Percentiles rank a stretch among this genome's conserved stretches.
phyloP scores from a whole-genome alignment of 2,888 invertebrate species.

The Drosophila monieri region DNA sequence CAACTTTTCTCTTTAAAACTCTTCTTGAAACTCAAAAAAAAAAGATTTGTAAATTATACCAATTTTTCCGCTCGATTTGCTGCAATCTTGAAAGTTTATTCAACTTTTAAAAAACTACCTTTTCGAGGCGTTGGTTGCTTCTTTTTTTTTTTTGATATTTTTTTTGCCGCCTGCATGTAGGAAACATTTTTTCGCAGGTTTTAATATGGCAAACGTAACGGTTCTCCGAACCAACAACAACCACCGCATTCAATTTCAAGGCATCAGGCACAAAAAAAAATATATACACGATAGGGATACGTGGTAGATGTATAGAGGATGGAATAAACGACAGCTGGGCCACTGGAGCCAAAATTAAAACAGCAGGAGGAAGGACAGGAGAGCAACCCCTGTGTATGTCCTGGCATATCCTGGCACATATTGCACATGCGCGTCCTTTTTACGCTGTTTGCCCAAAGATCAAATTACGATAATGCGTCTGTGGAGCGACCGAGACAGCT shows the following conservation, averaged over 20 bases:
- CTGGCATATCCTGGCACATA: conserved; percentile 49
- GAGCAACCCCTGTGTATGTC: conserved; percentile 62
- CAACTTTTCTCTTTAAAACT: background rate
- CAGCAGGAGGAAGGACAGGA: conserved; percentile 22
- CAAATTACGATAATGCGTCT: conserved; percentile 65
- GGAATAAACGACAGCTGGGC: conserved; percentile 44
- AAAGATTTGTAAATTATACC: conserved; percentile 3
- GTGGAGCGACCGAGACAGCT: conserved; percentile 3
- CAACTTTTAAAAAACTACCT: conserved; percentile 20
- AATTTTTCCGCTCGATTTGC: conserved; percentile 26
- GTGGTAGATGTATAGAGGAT: background rate
- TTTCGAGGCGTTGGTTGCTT: conserved; percentile 3
- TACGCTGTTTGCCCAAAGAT: conserved; percentile 65
- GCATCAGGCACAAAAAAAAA: conserved; percentile 18
- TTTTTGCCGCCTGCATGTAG: conserved; percentile 9
- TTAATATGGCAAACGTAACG: conserved; percentile 42
- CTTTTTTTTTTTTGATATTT: background rate
- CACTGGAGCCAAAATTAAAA: conserved; percentile 28
- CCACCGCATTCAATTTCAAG: conserved; percentile 47
- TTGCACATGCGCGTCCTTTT: conserved; percentile 77
- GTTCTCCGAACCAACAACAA: conserved; percentile 33
- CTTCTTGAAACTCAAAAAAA: background rate
- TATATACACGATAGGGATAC: background rate
- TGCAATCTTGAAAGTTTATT: conserved; percentile 37
- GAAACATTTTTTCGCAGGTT: conserved; percentile 21